Base-by-base conservation (phyloP, 2,888 invertebrate species). In the Eupeodes latifasciatus region DNA sequence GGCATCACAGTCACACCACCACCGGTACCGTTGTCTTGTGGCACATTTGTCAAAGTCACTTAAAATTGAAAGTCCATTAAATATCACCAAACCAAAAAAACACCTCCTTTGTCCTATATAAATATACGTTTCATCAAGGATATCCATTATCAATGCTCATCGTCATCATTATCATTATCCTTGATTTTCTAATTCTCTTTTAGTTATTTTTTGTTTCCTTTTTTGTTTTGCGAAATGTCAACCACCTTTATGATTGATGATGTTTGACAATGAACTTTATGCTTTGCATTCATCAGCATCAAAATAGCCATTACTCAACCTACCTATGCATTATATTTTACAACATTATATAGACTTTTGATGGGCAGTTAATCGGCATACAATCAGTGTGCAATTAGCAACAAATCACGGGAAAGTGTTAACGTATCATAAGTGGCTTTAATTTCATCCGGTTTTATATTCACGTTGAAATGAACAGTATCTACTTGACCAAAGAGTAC, bases 371-470 rank as follows among this genome's bases (percentile, higher is more conserved):
- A 75, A 80, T 84, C 62, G 74, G 5, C 40, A 71, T 40, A 79
- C 40, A 67, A 61, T 67, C 55, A 49, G 36, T 51, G 36, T 51
- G 85, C 69, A 85, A 85, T 85, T 85, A 85, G 66, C 85, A 69
- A 62, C 49, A 78, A 59, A 44, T 36, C 59, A 34, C 34, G 44
- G 57, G 53, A 71, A 75, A 72, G 72, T 84, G 72, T 62, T 77
- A 72, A 80, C 57, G 57, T 80, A 55, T 77, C 83, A 72, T 66
- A 83, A 84, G 66, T 76, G 71, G 66, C 27, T 81, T 74, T 53
- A 67, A 81, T 85, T 74, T 57, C 67, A 84, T 72, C 84, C 87
- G 87, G 87, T 57, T 80, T 61, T 27, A 27, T 27, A 27, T 27
- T 27, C 14, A 59, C 34, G 59, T 34, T 59, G 34, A 36, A 40